phyloP scores from a whole-genome alignment of 1,140 invertebrate species.

The Caenorhabditis tropicalis region DNA sequence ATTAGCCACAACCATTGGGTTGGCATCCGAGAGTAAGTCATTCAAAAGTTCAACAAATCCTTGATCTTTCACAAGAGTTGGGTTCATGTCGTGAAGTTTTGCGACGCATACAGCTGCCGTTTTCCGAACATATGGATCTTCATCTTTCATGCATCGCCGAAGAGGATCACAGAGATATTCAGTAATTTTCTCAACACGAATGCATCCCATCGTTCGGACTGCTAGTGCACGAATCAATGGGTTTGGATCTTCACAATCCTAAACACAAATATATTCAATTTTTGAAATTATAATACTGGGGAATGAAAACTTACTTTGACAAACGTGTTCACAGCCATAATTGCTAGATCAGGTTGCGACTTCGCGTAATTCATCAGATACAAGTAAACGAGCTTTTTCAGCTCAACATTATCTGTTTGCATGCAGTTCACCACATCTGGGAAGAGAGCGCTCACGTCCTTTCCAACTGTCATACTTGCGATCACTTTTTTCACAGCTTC shows the following conservation, averaged over 20 bases:
- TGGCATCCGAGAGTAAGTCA: slow-evolving; percentile 95
- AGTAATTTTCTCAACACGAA: slow-evolving; percentile 94
- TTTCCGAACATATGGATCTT: slow-evolving; percentile 98
- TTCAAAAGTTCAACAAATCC: slow-evolving; percentile 94
- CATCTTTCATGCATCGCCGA: slow-evolving; percentile 88
- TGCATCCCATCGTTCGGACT: slow-evolving; percentile 91
- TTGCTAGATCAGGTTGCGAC: slow-evolving; percentile 95
- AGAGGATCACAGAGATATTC: slow-evolving; percentile 86
- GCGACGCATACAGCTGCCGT: slow-evolving; percentile 94
- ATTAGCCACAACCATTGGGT: slow-evolving; percentile 99
- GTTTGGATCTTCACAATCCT: slow-evolving; percentile 97
- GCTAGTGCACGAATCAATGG: slow-evolving; percentile 96
- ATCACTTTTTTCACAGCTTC: slow-evolving; percentile 99
- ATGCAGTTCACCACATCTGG: slow-evolving; percentile 99
- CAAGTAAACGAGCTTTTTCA: slow-evolving; percentile 97
- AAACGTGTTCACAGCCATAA: slow-evolving; percentile 97
- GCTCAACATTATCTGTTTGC: slow-evolving; percentile 96
- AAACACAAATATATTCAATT: slow-evolving; percentile 57
- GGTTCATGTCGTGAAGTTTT: slow-evolving; percentile 92
- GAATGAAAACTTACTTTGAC: slow-evolving; percentile 86
- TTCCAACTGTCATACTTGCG: slow-evolving; percentile 99
- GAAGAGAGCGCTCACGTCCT: slow-evolving; percentile 96
- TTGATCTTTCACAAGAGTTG: slow-evolving; percentile 93
- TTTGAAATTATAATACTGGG: no score
- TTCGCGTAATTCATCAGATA: slow-evolving; percentile 97